A percentile compares a stretch with the other conserved stretches of the same genome.
phyloP scores from a whole-genome alignment of 2,888 invertebrate genomes.

The Microdon myrmicae region DNA sequence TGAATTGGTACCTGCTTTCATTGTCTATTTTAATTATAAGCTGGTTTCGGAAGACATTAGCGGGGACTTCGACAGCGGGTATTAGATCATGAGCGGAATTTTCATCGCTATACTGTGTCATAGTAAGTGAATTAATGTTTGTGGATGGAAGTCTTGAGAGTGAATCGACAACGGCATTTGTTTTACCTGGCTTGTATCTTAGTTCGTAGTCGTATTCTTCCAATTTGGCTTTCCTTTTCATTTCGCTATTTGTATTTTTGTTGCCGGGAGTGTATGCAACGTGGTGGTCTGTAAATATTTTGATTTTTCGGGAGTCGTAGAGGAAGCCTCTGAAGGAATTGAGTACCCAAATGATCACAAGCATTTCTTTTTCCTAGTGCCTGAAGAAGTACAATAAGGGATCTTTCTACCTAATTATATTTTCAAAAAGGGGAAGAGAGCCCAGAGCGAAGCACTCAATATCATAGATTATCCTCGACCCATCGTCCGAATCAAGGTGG shows the following conservation, averaged over 20 bases:
- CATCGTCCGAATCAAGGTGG: too few relatives aligned
- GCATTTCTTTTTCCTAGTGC: too few relatives aligned
- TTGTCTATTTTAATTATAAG: conserved; percentile 15
- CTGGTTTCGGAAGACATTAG: conserved; percentile 24
- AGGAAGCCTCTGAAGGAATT: too few relatives aligned
- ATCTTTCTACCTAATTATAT: too few relatives aligned
- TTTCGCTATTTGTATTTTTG: conserved; percentile 25
- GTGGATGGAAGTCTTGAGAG: conserved; percentile 16
- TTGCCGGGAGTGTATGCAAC: too few relatives aligned
- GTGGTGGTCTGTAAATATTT: too few relatives aligned
- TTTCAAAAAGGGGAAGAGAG: too few relatives aligned
- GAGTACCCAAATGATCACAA: too few relatives aligned
- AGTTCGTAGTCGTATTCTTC: conserved; percentile 35
- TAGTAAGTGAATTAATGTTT: conserved; percentile 12
- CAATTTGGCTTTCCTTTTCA: conserved; percentile 29
- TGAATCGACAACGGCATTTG: conserved; percentile 30
- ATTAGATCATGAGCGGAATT: conserved; percentile 20
- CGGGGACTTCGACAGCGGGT: conserved; percentile 13
- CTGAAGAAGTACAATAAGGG: too few relatives aligned
- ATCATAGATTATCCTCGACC: too few relatives aligned
- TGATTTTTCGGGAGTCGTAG: too few relatives aligned
- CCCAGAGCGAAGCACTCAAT: too few relatives aligned
- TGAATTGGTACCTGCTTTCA: conserved; percentile 12
- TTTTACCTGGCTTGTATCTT: conserved; percentile 20
- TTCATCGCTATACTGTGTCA: conserved; percentile 16